Conservation (phyloP, 2,113 vertebrate species). For the Tichodroma muraria region DNA sequence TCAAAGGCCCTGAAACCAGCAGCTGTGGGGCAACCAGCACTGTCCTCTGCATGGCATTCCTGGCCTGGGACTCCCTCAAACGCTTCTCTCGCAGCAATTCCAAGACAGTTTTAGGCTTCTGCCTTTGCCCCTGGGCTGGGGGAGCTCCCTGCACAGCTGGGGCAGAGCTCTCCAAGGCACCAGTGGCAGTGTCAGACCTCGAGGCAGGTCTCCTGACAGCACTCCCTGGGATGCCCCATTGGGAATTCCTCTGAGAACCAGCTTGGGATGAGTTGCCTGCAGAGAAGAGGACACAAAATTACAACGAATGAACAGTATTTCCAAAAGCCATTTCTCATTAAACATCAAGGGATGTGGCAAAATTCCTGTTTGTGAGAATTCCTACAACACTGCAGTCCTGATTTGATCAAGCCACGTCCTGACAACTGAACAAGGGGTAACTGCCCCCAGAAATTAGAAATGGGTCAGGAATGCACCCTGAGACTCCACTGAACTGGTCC, state of each 20-base stretch:
- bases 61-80: slow-evolving; percentile 10
- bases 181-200: too few species aligned
- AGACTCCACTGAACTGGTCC: background rate
- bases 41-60: background rate
- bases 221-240: fast-evolving
- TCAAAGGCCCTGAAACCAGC: slow-evolving; percentile 44
- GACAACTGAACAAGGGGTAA: background rate
- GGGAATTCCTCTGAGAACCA: background rate
- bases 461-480: background rate
- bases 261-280: background rate
- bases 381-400: background rate
- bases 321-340: background rate
- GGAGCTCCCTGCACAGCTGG: too few species aligned
- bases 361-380: background rate
- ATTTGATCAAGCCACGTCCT: background rate
- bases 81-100: slow-evolving; percentile 69
- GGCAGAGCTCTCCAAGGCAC: fast-evolving
- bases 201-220: background rate
- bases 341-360: background rate
- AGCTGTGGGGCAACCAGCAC: background rate
- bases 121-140: background rate
- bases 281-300: background rate
- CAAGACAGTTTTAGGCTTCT: slow-evolving; percentile 69
- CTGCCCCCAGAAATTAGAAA: background rate
- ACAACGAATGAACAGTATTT: background rate